A percentile compares a stretch with the other conserved stretches of the same genome.
Evolutionary conservation across 1,140 invertebrate species (phyloP).

Genomic region (Thaumetopoea pityocampa): DNA sequence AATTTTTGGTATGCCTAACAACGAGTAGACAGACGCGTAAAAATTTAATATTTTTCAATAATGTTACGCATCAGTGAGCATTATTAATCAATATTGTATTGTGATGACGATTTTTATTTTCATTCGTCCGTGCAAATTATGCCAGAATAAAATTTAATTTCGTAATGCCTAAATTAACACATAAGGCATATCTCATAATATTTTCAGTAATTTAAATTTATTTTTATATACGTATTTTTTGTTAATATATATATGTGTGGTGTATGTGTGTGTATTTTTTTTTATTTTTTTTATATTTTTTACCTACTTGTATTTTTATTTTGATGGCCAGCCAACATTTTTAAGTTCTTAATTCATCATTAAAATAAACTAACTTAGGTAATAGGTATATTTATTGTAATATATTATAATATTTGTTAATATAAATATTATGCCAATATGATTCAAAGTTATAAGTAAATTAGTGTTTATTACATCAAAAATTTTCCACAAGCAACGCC

Average conservation of each 20-base stretch:
- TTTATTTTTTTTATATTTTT: too few relatives aligned
- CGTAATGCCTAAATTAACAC: slow-evolving; percentile 1
- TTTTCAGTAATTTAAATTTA: too few relatives aligned
- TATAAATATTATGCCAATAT: slow-evolving; percentile 4
- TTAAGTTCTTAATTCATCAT: too few relatives aligned
- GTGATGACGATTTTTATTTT: slow-evolving; percentile 14
- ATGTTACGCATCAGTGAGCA: slow-evolving; percentile 22
- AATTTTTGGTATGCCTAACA: slow-evolving; percentile 45
- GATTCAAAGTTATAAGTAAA: slow-evolving; percentile 12
- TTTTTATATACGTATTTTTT: too few relatives aligned
- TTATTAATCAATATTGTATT: slow-evolving; percentile 28
- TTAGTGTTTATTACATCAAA: slow-evolving; percentile 27
- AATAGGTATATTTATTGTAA: neutral
- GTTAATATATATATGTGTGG: too few relatives aligned
- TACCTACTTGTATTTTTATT: too few relatives aligned
- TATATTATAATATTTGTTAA: slow-evolving; percentile 6
- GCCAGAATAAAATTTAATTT: slow-evolving; percentile 7
- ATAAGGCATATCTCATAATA: too few relatives aligned
- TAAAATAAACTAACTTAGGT: too few relatives aligned
- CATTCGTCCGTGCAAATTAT: slow-evolving; percentile 14
- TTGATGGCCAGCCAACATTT: too few relatives aligned
- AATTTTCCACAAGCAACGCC: slow-evolving; percentile 32
- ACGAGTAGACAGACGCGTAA: slow-evolving; percentile 13
- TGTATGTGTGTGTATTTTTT: too few relatives aligned
- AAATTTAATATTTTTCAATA: slow-evolving; percentile 13